These are phyloP conservation scores for Heliopora coerulea DNA, from an alignment of 92 coral and sea anemone species.

Conservation along the genomic window DNA sequence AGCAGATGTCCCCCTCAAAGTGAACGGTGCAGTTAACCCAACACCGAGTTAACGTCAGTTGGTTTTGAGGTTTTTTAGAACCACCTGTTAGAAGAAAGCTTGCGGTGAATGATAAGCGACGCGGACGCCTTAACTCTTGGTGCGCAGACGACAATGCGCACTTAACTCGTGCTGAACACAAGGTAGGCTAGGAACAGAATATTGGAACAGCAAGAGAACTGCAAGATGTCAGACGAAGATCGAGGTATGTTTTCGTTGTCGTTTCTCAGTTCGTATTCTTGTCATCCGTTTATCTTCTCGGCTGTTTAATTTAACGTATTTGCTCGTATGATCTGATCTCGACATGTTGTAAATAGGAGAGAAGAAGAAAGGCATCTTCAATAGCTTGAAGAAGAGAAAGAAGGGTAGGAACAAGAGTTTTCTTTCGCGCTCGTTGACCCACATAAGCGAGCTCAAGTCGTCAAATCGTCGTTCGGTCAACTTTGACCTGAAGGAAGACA, in stretches of 20 bases:
- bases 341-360: conserved; percentile 63
- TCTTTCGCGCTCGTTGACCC: conserved; percentile 86
- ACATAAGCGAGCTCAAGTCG: conserved; percentile 69
- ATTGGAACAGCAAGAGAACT: not conserved
- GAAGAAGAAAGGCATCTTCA: conserved; percentile 84
- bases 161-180: not conserved
- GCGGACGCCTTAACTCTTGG: not conserved
- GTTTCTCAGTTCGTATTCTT: conserved; percentile 19
- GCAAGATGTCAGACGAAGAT: conserved; percentile 97
- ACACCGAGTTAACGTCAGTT: not conserved
- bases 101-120: conserved; percentile 38
- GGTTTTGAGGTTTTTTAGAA: not conserved
- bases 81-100: conserved; percentile 41
- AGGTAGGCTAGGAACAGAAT: not conserved
- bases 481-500: conserved; percentile 25
- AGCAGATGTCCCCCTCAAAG: too few species aligned
- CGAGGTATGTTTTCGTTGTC: conserved; percentile 77
- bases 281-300: conserved; percentile 4
- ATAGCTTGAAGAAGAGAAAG: conserved; percentile 81
- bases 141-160: conserved; percentile 34
- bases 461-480: conserved; percentile 42
- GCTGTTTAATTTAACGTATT: conserved; percentile 9
- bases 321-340: conserved; percentile 54
- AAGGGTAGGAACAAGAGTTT: conserved; percentile 75
- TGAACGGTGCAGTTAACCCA: not conserved